Percentiles rank a stretch among this genome's conserved stretches.
Evolutionary conservation across 2,888 invertebrate genomes (phyloP).

Genomic region (Microplitis manilae): DNA sequence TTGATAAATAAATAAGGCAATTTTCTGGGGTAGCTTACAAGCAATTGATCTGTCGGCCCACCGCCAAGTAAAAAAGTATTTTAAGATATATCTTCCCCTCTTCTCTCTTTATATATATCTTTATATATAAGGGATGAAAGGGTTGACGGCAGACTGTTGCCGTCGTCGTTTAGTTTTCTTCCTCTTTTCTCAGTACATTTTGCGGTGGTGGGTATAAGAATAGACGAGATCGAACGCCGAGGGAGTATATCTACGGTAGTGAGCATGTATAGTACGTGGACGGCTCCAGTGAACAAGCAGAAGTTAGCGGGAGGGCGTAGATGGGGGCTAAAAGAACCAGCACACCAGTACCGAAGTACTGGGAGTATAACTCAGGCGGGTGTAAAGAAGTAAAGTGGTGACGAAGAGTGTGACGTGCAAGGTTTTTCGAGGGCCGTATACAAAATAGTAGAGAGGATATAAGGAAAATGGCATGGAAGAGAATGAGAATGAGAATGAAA

Average conservation of each 20-base stretch:
- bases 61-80: too few relatives aligned
- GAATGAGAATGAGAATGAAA: neutral
- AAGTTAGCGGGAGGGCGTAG: constrained; percentile 1
- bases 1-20: too few relatives aligned
- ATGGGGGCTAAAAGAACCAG: constrained; percentile 21
- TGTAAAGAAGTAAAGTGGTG: constrained; percentile 17
- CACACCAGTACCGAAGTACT: neutral
- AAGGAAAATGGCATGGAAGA: constrained; percentile 19
- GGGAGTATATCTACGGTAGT: constrained; percentile 15
- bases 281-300: neutral
- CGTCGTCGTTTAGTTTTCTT: neutral
- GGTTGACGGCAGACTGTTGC: neutral
- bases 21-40: too few relatives aligned
- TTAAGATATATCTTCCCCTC: too few relatives aligned
- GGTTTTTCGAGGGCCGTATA: constrained; percentile 1
- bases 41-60: too few relatives aligned
- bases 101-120: too few relatives aligned
- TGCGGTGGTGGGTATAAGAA: constrained; percentile 30
- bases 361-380: neutral
- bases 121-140: neutral
- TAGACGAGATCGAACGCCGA: constrained; percentile 38
- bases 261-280: neutral
- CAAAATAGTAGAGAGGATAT: neutral
- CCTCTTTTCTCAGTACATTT: neutral
- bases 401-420: constrained; percentile 40